Evolutionary conservation across 2,888 invertebrate genomes (phyloP).

Genomic region (Charanyca ferruginea): DNA sequence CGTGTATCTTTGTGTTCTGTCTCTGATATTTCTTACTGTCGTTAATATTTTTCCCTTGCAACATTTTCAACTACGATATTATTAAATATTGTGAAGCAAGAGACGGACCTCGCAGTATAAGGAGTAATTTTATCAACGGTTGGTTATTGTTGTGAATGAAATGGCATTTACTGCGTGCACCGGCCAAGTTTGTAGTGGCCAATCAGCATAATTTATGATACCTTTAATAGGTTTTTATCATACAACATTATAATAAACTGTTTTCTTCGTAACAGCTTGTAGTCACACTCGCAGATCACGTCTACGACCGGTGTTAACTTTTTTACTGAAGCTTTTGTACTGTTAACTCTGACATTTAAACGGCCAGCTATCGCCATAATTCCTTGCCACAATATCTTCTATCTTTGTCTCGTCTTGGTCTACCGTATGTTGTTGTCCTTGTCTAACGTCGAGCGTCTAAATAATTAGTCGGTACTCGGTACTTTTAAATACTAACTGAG

Average conservation of each 20-base stretch:
- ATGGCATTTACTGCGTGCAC: slow-evolving; percentile 46
- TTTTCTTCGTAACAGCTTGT: slow-evolving; percentile 41
- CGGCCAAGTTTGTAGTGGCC: slow-evolving; percentile 22
- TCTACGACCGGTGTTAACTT: slow-evolving; percentile 69
- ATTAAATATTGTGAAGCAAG: slow-evolving; percentile 32
- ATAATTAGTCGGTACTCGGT: slow-evolving; percentile 66
- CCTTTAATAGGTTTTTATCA: slow-evolving; percentile 39
- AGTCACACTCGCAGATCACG: slow-evolving; percentile 52
- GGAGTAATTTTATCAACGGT: slow-evolving; percentile 40
- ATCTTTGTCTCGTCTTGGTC: slow-evolving; percentile 67
- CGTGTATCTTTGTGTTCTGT: slow-evolving; percentile 35
- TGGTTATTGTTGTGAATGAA: slow-evolving; percentile 47
- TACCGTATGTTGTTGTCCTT: slow-evolving; percentile 64
- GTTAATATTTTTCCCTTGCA: slow-evolving; percentile 11
- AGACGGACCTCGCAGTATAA: slow-evolving; percentile 13
- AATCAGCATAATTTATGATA: slow-evolving; percentile 43
- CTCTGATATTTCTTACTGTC: slow-evolving; percentile 14
- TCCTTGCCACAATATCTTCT: slow-evolving; percentile 62
- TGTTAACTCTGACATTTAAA: slow-evolving; percentile 84
- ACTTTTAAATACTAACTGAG: slow-evolving; percentile 68
- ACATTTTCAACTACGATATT: slow-evolving; percentile 19
- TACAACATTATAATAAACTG: slow-evolving; percentile 48
- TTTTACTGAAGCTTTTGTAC: slow-evolving; percentile 75
- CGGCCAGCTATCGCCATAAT: slow-evolving; percentile 77
- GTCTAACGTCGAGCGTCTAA: slow-evolving; percentile 68